Percentiles rank a stretch among this genome's conserved stretches.
Evolutionary conservation across 2,888 invertebrate species (phyloP).

Genomic region (Nomada fucata): DNA sequence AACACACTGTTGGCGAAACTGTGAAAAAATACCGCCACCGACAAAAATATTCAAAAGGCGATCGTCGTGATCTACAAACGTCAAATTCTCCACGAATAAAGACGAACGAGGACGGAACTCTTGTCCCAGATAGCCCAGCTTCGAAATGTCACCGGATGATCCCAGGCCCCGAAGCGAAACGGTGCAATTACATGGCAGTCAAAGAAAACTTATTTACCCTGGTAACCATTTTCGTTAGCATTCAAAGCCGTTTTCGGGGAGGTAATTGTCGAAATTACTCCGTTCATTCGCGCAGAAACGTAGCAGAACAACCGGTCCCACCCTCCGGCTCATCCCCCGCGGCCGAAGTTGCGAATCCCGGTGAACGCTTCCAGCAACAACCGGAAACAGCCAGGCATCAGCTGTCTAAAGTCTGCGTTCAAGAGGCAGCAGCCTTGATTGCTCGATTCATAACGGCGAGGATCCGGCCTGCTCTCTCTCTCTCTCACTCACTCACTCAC

Average conservation of each 20-base stretch:
- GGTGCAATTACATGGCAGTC: slow-evolving; percentile 6
- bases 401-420: slow-evolving; percentile 60
- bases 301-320: neutral
- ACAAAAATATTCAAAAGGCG: no score
- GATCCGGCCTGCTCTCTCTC: slow-evolving; percentile 47
- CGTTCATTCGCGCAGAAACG: slow-evolving; percentile 29
- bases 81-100: neutral
- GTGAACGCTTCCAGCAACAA: slow-evolving; percentile 56
- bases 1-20: no score
- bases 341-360: slow-evolving; percentile 41
- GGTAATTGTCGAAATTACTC: slow-evolving; percentile 51
- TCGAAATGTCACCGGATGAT: neutral
- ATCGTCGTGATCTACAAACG: neutral
- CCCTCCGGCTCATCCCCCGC: neutral
- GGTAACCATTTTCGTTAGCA: slow-evolving; percentile 45
- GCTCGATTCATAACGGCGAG: slow-evolving; percentile 71
- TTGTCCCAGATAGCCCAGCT: no score
- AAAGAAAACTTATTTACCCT: slow-evolving; percentile 33
- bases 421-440: slow-evolving; percentile 65
- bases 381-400: slow-evolving; percentile 67
- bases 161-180: slow-evolving; percentile 38
- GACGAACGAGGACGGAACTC: neutral
- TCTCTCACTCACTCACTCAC: slow-evolving; percentile 16
- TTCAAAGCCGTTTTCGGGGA: slow-evolving; percentile 28
- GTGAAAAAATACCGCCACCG: no score